These are phyloP conservation scores for Galerucella calmariensis DNA, from an alignment of 2,888 invertebrate genomes.

Conservation along the genomic window DNA sequence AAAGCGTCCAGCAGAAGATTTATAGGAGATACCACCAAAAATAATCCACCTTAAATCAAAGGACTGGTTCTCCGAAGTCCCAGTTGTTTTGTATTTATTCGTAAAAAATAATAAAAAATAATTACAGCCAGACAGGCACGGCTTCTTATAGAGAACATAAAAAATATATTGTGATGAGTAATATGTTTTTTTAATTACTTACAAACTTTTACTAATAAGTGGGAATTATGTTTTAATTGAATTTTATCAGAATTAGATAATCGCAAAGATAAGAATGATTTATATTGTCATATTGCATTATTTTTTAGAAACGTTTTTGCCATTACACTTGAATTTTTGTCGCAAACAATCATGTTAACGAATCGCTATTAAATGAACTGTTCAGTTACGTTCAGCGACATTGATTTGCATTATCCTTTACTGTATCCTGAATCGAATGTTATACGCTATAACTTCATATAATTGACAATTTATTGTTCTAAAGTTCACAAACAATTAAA, in stretches of 20 bases:
- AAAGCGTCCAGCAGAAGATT: neutral
- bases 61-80: neutral
- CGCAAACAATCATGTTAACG: neutral
- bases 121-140: neutral
- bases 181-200: no score
- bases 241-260: neutral
- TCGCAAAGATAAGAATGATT: neutral
- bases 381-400: neutral
- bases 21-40: neutral
- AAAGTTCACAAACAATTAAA: neutral
- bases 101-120: neutral
- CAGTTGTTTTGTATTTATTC: neutral
- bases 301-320: no score
- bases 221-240: no score
- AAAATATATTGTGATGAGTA: neutral
- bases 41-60: neutral
- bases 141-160: neutral
- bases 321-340: neutral
- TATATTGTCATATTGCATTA: neutral
- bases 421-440: neutral
- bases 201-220: no score
- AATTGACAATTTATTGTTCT: neutral
- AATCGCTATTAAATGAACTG: neutral
- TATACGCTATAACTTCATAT: neutral
- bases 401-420: conserved; percentile 5